phyloP scores from a whole-genome alignment of 2,113 vertebrate species.

The Xiphias gladius region DNA sequence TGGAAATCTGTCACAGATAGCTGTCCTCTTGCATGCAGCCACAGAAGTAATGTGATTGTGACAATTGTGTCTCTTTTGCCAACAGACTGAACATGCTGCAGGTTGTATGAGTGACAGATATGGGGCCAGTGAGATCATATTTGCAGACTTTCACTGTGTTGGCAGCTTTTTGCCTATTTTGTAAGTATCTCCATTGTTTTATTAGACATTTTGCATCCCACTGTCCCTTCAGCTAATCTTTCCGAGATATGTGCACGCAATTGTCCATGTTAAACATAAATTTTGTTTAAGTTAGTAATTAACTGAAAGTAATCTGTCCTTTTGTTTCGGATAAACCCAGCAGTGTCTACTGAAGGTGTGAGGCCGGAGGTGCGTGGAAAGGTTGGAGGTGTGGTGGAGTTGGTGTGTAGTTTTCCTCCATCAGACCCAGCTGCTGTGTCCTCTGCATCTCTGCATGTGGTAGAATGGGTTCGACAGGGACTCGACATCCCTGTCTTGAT shows the following conservation, averaged over 20 bases:
- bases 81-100: slow-evolving; percentile 76
- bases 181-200: slow-evolving; percentile 75
- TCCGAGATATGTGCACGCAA: not conserved
- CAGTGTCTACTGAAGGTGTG: slow-evolving; percentile 37
- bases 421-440: slow-evolving; percentile 57
- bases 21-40: slow-evolving; percentile 56
- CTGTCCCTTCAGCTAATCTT: slow-evolving; percentile 3
- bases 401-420: slow-evolving; percentile 87
- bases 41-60: slow-evolving; percentile 67
- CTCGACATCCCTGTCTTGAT: slow-evolving; percentile 93
- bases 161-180: slow-evolving; percentile 62
- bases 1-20: slow-evolving; percentile 72
- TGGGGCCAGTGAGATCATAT: slow-evolving; percentile 71
- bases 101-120: slow-evolving; percentile 78
- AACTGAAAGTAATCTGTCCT: slow-evolving; percentile 1
- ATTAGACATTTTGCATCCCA: not conserved
- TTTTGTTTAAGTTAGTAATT: not conserved
- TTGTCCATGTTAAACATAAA: not conserved
- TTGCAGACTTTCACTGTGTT: slow-evolving; percentile 65
- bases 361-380: slow-evolving; percentile 83
- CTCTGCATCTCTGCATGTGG: slow-evolving; percentile 87
- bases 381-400: slow-evolving; percentile 83
- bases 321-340: slow-evolving; percentile 16
- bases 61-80: slow-evolving; percentile 72
- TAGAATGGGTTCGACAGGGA: slow-evolving; percentile 94